phyloP scores from a whole-genome alignment of 2,797 vertebrate species.

The Danio aesculapii region DNA sequence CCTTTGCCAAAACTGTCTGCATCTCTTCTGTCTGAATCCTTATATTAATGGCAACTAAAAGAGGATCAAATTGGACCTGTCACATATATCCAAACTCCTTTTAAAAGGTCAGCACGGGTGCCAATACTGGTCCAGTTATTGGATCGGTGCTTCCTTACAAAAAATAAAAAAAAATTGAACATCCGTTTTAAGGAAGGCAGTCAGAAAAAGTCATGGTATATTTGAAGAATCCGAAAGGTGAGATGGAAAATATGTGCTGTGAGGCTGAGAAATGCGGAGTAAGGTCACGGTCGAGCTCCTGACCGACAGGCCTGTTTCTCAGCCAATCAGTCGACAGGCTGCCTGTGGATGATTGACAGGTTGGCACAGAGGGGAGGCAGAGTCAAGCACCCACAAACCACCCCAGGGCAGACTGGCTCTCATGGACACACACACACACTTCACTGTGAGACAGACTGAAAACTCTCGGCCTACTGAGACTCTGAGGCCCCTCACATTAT shows the following conservation, averaged over 20 bases:
- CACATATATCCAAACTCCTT: not conserved
- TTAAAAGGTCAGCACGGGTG: conserved; percentile 6
- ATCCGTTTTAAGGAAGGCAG: conserved; percentile 6
- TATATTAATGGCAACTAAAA: conserved; percentile 20
- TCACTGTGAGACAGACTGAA: conserved; percentile 13
- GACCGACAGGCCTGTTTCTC: conserved; percentile 43
- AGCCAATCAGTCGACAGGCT: conserved; percentile 38
- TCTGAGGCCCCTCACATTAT: conserved; percentile 13
- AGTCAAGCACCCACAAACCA: conserved; percentile 42
- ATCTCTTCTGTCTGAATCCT: not conserved
- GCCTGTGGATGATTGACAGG: conserved; percentile 55
- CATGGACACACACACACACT: not conserved
- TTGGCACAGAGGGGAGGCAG: conserved; percentile 41
- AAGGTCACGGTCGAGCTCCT: conserved; percentile 40
- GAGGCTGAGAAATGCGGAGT: conserved; percentile 29
- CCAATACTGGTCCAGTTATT: not conserved
- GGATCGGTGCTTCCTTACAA: not conserved
- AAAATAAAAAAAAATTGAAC: not conserved
- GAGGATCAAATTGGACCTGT: conserved; percentile 19
- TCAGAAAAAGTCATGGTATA: conserved; percentile 9
- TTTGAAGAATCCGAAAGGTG: conserved; percentile 30
- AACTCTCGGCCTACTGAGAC: conserved; percentile 27
- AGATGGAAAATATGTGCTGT: conserved; percentile 27
- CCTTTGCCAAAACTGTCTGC: conserved; percentile 7
- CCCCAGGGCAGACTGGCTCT: conserved; percentile 41